phyloP scores from a whole-genome alignment of 2,113 vertebrate species.

The Corythornis madagascariensis region DNA sequence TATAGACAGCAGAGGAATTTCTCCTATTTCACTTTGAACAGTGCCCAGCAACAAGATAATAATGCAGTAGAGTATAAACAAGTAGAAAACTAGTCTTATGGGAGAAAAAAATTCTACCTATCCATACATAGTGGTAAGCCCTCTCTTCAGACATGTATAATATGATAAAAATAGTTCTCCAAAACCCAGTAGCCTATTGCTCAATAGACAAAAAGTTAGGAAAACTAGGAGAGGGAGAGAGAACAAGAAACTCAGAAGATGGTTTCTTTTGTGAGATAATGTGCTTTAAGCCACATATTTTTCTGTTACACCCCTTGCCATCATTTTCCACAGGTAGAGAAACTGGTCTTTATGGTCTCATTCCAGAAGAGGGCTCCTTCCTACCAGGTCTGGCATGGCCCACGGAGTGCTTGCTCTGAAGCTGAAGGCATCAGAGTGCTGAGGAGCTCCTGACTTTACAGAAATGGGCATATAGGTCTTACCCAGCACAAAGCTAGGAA shows the following conservation, averaged over 20 bases:
- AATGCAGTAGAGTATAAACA: neutral
- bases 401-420: neutral
- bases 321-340: neutral
- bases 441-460: neutral
- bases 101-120: neutral
- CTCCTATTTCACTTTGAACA: neutral
- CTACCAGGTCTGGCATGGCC: fast-evolving
- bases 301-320: neutral
- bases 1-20: neutral
- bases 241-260: neutral
- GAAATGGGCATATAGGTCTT: neutral
- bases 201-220: neutral
- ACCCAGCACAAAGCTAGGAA: neutral
- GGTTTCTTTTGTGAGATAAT: neutral
- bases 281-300: neutral
- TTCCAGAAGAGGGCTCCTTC: neutral
- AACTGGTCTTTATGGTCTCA: too few species aligned
- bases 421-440: neutral
- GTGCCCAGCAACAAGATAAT: neutral
- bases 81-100: neutral
- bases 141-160: neutral
- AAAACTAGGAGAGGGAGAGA: neutral
- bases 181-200: neutral
- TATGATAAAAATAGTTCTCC: neutral
- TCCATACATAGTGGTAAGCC: neutral